Evolutionary conservation across 2,888 invertebrate species (phyloP).

Genomic region (Phymatocera aterrima): DNA sequence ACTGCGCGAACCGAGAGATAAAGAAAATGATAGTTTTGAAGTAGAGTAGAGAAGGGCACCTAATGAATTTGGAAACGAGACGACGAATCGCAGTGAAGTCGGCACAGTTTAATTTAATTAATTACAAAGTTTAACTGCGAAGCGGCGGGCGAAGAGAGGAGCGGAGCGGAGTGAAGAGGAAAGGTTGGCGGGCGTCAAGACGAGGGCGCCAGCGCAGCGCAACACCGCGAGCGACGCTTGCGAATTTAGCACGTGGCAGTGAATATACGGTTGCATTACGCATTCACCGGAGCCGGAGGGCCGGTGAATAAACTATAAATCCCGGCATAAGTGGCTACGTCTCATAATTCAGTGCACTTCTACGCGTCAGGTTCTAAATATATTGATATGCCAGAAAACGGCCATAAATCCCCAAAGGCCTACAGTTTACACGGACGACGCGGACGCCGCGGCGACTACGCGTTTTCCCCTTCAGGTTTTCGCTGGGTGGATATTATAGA

Average conservation of each 20-base stretch:
- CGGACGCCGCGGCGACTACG: background rate
- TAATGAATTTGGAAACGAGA: constrained; percentile 38
- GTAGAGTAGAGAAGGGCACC: constrained; percentile 1
- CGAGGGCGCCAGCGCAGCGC: constrained; percentile 13
- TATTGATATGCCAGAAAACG: constrained; percentile 45
- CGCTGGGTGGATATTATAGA: constrained; percentile 20
- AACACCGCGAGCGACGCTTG: constrained; percentile 48
- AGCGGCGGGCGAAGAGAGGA: background rate
- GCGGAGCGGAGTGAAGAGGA: background rate
- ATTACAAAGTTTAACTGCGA: constrained; percentile 29
- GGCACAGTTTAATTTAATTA: constrained; percentile 42
- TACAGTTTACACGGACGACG: constrained; percentile 3
- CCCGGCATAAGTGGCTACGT: constrained; percentile 60
- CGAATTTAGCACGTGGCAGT: constrained; percentile 54
- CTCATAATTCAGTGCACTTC: constrained; percentile 60
- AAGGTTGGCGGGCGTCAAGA: background rate
- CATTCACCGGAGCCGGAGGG: constrained; percentile 61
- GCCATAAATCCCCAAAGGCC: constrained; percentile 36
- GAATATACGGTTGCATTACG: constrained; percentile 60
- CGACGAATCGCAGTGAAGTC: constrained; percentile 32
- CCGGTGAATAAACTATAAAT: constrained; percentile 60
- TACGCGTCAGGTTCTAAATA: constrained; percentile 56
- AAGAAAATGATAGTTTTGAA: background rate
- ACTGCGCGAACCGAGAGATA: background rate
- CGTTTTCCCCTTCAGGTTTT: background rate